A percentile compares a stretch with the other conserved stretches of the same genome.
phyloP scores from a whole-genome alignment of 1,140 invertebrate genomes.

The Drosophila sturtevanti region DNA sequence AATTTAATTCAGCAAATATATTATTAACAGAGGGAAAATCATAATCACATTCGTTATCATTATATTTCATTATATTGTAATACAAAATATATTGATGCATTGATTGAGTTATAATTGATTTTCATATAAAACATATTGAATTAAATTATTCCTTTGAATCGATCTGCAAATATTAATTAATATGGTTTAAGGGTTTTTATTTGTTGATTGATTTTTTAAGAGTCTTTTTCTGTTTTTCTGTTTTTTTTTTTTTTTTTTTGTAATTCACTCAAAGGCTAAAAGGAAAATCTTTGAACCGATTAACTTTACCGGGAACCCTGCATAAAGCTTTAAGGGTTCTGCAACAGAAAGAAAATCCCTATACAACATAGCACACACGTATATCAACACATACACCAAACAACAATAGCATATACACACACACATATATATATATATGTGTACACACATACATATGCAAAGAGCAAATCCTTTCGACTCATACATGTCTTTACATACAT shows the following conservation, averaged over 20 bases:
- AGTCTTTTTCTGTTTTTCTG: neutral
- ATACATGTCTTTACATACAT: slow-evolving; percentile 1
- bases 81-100: no score
- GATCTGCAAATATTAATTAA: no score
- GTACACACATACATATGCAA: neutral
- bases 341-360: neutral
- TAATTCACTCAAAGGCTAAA: neutral
- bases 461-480: slow-evolving; percentile 12
- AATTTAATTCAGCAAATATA: no score
- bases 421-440: no score
- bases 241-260: neutral
- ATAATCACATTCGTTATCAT: no score
- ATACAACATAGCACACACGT: neutral
- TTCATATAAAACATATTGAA: no score
- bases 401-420: neutral
- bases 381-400: neutral
- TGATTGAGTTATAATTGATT: no score
- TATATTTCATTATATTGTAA: no score
- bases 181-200: no score
- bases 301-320: neutral
- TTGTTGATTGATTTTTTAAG: no score
- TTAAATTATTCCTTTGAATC: no score
- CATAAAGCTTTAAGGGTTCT: neutral
- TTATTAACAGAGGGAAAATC: no score
- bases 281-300: neutral